phyloP scores from a whole-genome alignment of 92 coral and sea anemone species.

The Nematostella vectensis region DNA sequence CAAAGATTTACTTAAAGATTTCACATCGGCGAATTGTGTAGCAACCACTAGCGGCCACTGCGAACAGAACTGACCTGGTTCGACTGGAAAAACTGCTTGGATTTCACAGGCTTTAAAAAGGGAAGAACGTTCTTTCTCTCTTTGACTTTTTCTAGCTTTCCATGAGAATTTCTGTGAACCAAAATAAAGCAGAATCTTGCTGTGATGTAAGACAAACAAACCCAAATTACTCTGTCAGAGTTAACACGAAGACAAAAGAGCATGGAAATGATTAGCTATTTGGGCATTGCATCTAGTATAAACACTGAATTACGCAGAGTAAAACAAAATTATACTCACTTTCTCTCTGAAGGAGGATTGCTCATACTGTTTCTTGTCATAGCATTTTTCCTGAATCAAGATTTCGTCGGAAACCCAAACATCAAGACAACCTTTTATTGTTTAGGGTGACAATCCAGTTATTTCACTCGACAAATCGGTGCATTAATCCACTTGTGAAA shows the following conservation, averaged over 20 bases:
- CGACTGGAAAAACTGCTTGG: slow-evolving; percentile 46
- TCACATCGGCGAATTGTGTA: too few species aligned
- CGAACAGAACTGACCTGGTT: slow-evolving; percentile 28
- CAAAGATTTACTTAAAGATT: too few species aligned
- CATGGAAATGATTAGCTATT: too few species aligned
- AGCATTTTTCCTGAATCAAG: slow-evolving; percentile 29
- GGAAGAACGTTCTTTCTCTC: slow-evolving; percentile 64
- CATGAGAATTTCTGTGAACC: slow-evolving; percentile 29
- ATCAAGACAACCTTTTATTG: too few species aligned
- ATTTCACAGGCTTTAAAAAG: slow-evolving; percentile 53
- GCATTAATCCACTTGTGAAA: too few species aligned
- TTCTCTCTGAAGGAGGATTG: slow-evolving; percentile 55
- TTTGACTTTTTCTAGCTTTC: slow-evolving; percentile 56
- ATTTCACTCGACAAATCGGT: too few species aligned
- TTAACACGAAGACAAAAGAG: background rate
- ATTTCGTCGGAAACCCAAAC: too few species aligned
- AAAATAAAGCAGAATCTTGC: background rate
- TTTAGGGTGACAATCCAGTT: too few species aligned
- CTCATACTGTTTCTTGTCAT: slow-evolving; percentile 43
- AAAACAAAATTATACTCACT: slow-evolving; percentile 29
- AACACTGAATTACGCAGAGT: too few species aligned
- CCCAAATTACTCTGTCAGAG: background rate
- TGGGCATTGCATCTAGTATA: too few species aligned
- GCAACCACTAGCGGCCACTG: too few species aligned
- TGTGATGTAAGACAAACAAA: too few species aligned